These are phyloP conservation scores for Desmophyllum pertusum DNA, from an alignment of 92 coral and sea anemone genomes.

Conservation along the genomic window DNA sequence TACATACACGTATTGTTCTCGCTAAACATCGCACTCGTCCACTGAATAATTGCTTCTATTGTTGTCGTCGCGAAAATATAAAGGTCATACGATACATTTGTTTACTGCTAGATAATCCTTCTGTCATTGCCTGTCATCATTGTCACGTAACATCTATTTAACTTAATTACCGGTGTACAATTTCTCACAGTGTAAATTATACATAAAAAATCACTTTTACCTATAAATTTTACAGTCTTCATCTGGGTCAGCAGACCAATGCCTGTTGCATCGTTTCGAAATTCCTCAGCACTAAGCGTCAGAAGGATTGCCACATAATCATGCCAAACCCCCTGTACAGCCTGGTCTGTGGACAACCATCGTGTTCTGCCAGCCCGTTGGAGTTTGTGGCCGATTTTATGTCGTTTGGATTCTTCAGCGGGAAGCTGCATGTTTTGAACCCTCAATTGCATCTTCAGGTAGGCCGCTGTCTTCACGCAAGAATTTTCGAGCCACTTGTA, in stretches of 20 bases:
- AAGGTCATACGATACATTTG: too few species aligned
- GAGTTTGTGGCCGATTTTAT: conserved; percentile 24
- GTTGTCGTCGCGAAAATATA: too few species aligned
- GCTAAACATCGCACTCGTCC: too few species aligned
- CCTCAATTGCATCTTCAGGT: conserved; percentile 3
- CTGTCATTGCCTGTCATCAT: too few species aligned
- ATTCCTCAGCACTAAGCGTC: conserved; percentile 9
- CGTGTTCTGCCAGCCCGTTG: conserved; percentile 46
- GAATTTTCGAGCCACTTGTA: conserved; percentile 38
- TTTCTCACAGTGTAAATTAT: too few species aligned
- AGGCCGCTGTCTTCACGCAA: conserved; percentile 10
- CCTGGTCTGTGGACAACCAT: conserved; percentile 49
- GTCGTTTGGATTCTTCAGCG: neutral
- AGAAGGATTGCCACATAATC: neutral
- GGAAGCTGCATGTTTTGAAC: conserved; percentile 14
- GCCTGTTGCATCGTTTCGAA: neutral
- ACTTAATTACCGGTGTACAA: too few species aligned
- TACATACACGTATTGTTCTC: too few species aligned
- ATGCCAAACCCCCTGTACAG: conserved; percentile 44
- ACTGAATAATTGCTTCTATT: too few species aligned
- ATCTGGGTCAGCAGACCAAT: neutral
- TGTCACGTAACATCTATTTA: too few species aligned
- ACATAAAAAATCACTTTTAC: conserved; percentile 18
- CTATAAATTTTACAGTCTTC: conserved; percentile 9
- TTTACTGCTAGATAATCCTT: too few species aligned